Percentiles rank a stretch among this genome's conserved stretches.
phyloP scores from a whole-genome alignment of 2,888 invertebrate species.

The Chelonus formosanus region DNA sequence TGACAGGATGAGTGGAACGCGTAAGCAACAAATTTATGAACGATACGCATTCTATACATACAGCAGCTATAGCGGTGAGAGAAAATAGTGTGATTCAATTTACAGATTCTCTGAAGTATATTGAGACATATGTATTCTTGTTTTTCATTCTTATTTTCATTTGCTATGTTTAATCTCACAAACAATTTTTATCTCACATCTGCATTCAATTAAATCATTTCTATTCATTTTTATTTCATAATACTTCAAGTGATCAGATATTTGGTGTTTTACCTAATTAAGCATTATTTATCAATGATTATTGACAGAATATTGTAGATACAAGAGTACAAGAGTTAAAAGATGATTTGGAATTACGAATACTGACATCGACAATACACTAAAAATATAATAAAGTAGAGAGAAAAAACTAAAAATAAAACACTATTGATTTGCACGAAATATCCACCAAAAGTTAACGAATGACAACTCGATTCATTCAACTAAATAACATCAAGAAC shows the following conservation, averaged over 20 bases:
- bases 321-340: too few relatives aligned
- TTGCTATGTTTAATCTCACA: neutral
- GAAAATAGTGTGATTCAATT: constrained; percentile 14
- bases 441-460: neutral
- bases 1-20: constrained; percentile 4
- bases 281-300: too few relatives aligned
- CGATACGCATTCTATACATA: constrained; percentile 17
- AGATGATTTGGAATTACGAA: too few relatives aligned
- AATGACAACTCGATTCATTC: constrained; percentile 9
- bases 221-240: too few relatives aligned
- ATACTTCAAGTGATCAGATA: neutral
- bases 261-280: neutral
- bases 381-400: neutral
- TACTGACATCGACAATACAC: too few relatives aligned
- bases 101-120: constrained; percentile 5
- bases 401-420: constrained; percentile 11
- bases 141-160: neutral
- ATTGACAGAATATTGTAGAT: too few relatives aligned
- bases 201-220: too few relatives aligned
- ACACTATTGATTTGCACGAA: constrained; percentile 27
- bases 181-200: too few relatives aligned
- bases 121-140: neutral
- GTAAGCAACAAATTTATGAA: constrained; percentile 36
- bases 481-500: constrained; percentile 20
- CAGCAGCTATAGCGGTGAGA: constrained; percentile 2